A percentile compares a stretch with the other conserved stretches of the same genome.
Evolutionary conservation across 2,888 invertebrate genomes (phyloP).

Genomic region (Pseudococcus viburni): DNA sequence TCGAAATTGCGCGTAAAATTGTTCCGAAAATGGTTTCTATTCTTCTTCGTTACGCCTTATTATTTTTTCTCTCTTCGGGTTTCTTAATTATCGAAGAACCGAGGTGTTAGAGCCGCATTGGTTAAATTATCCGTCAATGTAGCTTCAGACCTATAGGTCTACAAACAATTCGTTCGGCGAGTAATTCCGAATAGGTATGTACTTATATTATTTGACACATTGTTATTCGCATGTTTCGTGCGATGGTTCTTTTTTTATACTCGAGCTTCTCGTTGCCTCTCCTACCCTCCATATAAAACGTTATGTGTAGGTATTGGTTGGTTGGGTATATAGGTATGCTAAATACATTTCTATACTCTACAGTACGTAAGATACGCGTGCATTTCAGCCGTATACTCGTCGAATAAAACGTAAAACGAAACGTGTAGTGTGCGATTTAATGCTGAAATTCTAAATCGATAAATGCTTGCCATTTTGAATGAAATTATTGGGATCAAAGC

Average conservation of each 20-base stretch:
- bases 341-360: background rate
- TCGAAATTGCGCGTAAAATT: conserved; percentile 56
- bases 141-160: background rate
- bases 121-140: conserved; percentile 17
- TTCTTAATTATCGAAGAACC: background rate
- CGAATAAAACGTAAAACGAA: background rate
- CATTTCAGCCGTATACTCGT: background rate
- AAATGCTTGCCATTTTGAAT: conserved; percentile 42
- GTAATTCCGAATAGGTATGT: conserved; percentile 4
- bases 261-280: background rate
- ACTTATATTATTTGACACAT: conserved; percentile 1
- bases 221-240: background rate
- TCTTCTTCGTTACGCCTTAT: conserved; percentile 53
- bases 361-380: background rate
- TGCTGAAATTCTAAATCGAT: conserved; percentile 42
- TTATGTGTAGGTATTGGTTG: too few species aligned
- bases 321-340: background rate
- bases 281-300: background rate
- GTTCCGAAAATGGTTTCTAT: conserved; percentile 50
- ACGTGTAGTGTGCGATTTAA: background rate
- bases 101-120: background rate
- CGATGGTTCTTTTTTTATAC: conserved; percentile 16
- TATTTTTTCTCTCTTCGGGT: conserved; percentile 24
- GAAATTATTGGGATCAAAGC: conserved; percentile 50
- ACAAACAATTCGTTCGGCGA: background rate